Evolutionary conservation across 2,888 invertebrate genomes (phyloP), one percentile per base, ranked within the genome.

Genomic region (Cheilosia impressa): DNA sequence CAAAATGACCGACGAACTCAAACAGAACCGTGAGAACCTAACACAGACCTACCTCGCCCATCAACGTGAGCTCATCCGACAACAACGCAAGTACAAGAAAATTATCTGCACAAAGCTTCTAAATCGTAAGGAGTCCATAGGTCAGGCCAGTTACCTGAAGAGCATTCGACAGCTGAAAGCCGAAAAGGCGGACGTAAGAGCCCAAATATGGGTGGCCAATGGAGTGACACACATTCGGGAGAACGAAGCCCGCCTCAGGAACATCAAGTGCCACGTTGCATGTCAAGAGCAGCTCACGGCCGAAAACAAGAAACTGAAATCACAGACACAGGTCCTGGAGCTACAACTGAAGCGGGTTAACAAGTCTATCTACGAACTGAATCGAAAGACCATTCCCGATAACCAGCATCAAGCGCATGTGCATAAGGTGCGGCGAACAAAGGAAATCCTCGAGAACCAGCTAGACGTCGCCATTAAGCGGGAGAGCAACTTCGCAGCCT

Each of bases 51-150:
- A 90, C 66, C 80, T 89, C 24, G 47, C 84, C 1, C 90, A 91
- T 83, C 90, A 92, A 53, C 90, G 90, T 15, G 91, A 92, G 62
- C 85, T 92, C 4, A 89, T 90, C 13, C 91, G 90, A 77, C 89
- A 90, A 0, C 92, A 92, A 84, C 89, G 91, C 1, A 91, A 91
- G 41, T 92, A 92, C 75, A 91, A 91, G 78, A 91, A 90, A 84
- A 88, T 91, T 27, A 88, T 92, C 1, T 89, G 89, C 2, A 89
- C 90, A 24, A 91, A 90, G 72, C 76, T 89, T 2, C 88, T 89
- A 75, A 89, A 88, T 0, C 91, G 91, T 27, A 90, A 90, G 69
- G 91, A 91, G 41, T 89, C 90, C 4, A 91, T 91, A 41, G 87
- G 90, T 24, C 90, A 90, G 82, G 87, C 89, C 3, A 91, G 91